phyloP scores from a whole-genome alignment of 2,888 invertebrate genomes.

The Zygaena filipendulae region DNA sequence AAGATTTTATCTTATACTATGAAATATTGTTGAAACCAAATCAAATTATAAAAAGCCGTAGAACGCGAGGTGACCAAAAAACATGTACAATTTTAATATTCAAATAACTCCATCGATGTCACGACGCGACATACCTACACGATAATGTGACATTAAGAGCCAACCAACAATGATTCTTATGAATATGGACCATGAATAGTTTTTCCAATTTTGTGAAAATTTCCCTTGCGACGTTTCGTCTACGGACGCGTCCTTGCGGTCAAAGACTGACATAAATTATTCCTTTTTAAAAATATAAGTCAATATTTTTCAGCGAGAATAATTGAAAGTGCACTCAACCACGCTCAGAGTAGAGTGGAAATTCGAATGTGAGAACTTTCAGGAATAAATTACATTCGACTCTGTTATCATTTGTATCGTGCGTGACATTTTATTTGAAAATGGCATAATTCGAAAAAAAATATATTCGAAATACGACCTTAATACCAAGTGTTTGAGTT shows the following conservation, averaged over 20 bases:
- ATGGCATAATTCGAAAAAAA: constrained; percentile 17
- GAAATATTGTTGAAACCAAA: too few relatives aligned
- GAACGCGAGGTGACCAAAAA: too few relatives aligned
- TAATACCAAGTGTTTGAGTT: constrained; percentile 3
- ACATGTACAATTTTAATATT: constrained; percentile 21
- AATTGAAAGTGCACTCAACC: constrained; percentile 15
- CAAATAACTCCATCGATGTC: constrained; percentile 25
- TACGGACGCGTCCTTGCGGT: too few relatives aligned
- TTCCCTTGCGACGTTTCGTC: too few relatives aligned
- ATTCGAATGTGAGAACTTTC: constrained; percentile 15
- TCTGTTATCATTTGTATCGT: constrained; percentile 29
- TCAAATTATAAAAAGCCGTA: too few relatives aligned
- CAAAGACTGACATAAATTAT: constrained; percentile 36
- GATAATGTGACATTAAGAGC: constrained; percentile 13
- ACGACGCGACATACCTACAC: constrained; percentile 20
- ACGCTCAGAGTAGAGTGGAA: constrained; percentile 5
- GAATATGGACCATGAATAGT: too few relatives aligned
- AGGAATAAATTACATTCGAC: constrained; percentile 28
- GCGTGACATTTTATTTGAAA: constrained; percentile 11
- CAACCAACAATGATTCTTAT: constrained; percentile 8
- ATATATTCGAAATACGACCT: constrained; percentile 6
- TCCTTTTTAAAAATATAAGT: constrained; percentile 25
- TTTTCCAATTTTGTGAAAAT: too few relatives aligned
- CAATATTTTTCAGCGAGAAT: constrained; percentile 18
- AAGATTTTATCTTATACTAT: too few relatives aligned